Evolutionary conservation across 2,113 vertebrate genomes (phyloP), one percentile per base, ranked within the genome.

Genomic region (Oryzias melastigma): DNA sequence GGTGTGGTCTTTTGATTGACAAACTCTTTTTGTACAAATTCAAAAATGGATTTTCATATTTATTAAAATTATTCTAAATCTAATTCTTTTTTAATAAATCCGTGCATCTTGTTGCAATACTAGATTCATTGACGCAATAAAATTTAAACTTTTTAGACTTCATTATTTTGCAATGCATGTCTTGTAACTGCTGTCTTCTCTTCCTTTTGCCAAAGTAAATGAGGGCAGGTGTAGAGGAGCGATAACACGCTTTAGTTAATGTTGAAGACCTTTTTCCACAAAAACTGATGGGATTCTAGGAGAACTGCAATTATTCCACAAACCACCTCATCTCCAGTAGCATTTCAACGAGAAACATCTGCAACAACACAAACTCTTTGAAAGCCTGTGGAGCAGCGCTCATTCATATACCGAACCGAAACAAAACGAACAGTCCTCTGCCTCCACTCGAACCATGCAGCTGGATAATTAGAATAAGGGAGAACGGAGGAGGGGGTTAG

Each of bases 381-480:
- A 18, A 19, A 62, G 63, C 68, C 65, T 45, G 68, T 69, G 44
- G 75, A 67, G 73, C 40, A 1, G 40, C 29, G 59, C 59, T 65
- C 54, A 65, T 78, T 27, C 58, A 40, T 44, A 40, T 7, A 61
- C 19, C 41, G 50, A 49, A 77, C 24, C 27, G 43, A 73, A 65
- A 68, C 62, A 58, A 75, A 56, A n/a, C 48, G 27, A 54, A 49
- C 68, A 52, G 66, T 68, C 41, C 0, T 46, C 46, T 18, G 35
- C 45, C 45, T 41, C 17, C 42, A 19, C 53, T 68, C 29, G 46
- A 51, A 42, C 62, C 40, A 56, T 24, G 41, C 61, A 65, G 68
- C 63, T 46, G 69, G 71, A 80, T 74, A 62, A 77, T 62, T 71
- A 58, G 54, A 71, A 68, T 43, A 22, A 76, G 58, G 12, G 8